phyloP scores from a whole-genome alignment of 2,797 vertebrate species.

The Siniperca undulata region DNA sequence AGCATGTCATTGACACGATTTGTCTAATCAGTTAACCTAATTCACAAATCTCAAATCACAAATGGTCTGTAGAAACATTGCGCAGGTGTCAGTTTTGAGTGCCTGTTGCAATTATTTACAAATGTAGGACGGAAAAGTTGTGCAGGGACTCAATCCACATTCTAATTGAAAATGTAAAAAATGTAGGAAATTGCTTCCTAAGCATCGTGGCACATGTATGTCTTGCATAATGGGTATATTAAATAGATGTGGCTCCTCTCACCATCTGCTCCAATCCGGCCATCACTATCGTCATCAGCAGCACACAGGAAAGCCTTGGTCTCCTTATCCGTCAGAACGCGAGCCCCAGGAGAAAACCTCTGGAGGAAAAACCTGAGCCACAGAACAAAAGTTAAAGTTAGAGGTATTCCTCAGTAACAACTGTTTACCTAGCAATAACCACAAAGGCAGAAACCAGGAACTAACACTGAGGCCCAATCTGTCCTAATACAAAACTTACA shows the following conservation, averaged over 20 bases:
- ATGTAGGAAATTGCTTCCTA: not conserved
- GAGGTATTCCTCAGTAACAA: not conserved
- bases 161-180: not conserved
- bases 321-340: constrained; percentile 91
- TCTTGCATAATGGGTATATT: not conserved
- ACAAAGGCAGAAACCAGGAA: not conserved
- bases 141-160: not conserved
- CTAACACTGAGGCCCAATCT: not conserved
- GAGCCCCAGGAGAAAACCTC: constrained; percentile 91
- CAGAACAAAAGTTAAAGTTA: not conserved
- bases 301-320: constrained; percentile 90
- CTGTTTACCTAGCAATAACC: not conserved
- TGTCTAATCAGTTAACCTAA: not conserved
- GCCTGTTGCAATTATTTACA: not conserved
- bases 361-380: constrained; percentile 93
- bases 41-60: not conserved
- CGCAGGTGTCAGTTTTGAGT: not conserved
- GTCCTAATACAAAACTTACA: not conserved
- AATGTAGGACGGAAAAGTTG: not conserved
- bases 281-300: constrained; percentile 93
- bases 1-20: not conserved
- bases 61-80: not conserved
- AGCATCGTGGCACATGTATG: not conserved
- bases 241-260: constrained; percentile 9
- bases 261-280: constrained; percentile 94